A percentile compares a stretch with the other conserved stretches of the same genome.
These are phyloP conservation scores for Cydia pomonella DNA, from an alignment of 1,140 invertebrate species.

Conservation along the genomic window DNA sequence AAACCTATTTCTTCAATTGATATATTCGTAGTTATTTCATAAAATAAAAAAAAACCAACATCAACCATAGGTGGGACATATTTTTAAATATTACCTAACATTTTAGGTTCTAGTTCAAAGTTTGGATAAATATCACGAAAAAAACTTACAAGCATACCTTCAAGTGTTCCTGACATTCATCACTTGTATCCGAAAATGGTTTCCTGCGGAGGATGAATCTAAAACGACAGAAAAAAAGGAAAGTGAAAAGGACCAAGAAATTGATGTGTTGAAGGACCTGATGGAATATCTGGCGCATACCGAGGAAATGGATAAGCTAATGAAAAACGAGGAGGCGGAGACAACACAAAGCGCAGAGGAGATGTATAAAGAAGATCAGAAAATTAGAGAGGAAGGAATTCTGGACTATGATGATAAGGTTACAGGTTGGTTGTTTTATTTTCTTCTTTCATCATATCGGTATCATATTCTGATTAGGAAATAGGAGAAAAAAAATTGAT, in stretches of 20 bases:
- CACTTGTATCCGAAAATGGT: slow-evolving; percentile 81
- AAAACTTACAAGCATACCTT: slow-evolving; percentile 81
- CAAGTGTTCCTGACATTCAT: slow-evolving; percentile 85
- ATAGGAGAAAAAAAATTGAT: no score
- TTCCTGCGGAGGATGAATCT: slow-evolving; percentile 38
- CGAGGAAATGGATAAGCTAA: slow-evolving; percentile 50
- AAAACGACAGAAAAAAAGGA: neutral
- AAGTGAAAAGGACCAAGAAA: slow-evolving; percentile 14
- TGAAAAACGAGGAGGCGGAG: slow-evolving; percentile 62
- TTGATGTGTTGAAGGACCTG: slow-evolving; percentile 57
- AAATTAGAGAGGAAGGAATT: slow-evolving; percentile 58
- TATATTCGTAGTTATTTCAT: no score
- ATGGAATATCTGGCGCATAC: slow-evolving; percentile 52
- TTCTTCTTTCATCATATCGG: no score
- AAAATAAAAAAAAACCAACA: neutral
- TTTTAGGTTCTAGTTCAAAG: slow-evolving; percentile 82
- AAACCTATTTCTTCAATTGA: no score
- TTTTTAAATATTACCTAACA: neutral
- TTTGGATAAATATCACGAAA: slow-evolving; percentile 80
- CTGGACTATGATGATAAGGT: slow-evolving; percentile 66
- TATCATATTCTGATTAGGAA: no score
- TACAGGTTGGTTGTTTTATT: slow-evolving; percentile 48
- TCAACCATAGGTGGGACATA: slow-evolving; percentile 22
- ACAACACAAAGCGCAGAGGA: slow-evolving; percentile 77
- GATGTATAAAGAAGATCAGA: slow-evolving; percentile 80